Evolutionary conservation across 2,113 vertebrate genomes (phyloP).

Genomic region (Chinchilla lanigera): DNA sequence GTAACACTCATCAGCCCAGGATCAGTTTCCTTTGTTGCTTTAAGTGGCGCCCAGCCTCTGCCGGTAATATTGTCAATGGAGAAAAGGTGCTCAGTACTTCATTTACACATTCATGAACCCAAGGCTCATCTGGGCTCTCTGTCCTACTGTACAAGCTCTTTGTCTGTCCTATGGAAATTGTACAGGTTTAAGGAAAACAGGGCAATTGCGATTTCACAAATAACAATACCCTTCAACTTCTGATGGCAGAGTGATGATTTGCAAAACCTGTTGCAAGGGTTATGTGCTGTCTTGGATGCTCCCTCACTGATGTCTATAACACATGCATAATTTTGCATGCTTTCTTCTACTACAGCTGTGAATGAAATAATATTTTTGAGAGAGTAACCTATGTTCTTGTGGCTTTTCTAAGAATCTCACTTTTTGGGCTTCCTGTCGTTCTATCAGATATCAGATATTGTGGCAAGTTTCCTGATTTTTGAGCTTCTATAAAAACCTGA

Average conservation of each 20-base stretch:
- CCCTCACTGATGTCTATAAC: background rate
- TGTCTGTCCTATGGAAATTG: background rate
- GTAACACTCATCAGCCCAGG: conserved; percentile 1
- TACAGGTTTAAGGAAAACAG: background rate
- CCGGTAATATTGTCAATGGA: background rate
- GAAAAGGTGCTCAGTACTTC: background rate
- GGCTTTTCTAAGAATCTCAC: conserved; percentile 42
- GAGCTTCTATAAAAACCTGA: conserved; percentile 53
- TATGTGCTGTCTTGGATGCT: background rate
- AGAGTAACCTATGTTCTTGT: background rate
- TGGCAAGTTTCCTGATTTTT: conserved; percentile 58
- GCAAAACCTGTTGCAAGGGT: background rate
- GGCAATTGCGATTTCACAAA: conserved; percentile 16
- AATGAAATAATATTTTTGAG: conserved; percentile 47
- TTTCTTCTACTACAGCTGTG: conserved; percentile 36
- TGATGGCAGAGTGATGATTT: background rate
- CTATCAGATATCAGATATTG: conserved; percentile 41
- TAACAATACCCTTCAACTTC: background rate
- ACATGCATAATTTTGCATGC: background rate
- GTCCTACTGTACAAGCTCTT: conserved; percentile 10
- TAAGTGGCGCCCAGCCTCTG: background rate
- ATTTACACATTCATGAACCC: conserved; percentile 43
- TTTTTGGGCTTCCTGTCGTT: conserved; percentile 60
- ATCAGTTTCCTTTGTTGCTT: conserved; percentile 5
- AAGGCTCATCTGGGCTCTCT: conserved; percentile 14